Evolutionary conservation across 2,888 invertebrate species (phyloP).

Genomic region (Leucoptera coffeella): DNA sequence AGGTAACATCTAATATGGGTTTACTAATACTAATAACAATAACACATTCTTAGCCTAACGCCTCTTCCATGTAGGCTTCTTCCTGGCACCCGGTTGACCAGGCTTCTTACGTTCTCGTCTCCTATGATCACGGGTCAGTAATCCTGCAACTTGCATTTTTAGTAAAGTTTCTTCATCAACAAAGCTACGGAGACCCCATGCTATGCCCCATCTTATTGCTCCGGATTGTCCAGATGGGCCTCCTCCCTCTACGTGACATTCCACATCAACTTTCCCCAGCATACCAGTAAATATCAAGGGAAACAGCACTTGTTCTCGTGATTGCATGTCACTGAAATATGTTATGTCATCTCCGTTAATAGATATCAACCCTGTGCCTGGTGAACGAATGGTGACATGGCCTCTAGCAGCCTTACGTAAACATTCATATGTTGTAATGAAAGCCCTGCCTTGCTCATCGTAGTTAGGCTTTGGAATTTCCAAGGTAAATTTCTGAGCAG

Average conservation of each 20-base stretch:
- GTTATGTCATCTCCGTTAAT: conserved; percentile 76
- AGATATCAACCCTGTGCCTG: conserved; percentile 76
- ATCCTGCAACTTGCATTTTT: conserved; percentile 84
- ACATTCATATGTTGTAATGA: conserved; percentile 67
- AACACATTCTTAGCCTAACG: conserved; percentile 53
- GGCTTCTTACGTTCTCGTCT: conserved; percentile 85
- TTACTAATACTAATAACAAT: conserved; percentile 3
- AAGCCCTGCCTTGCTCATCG: conserved; percentile 65
- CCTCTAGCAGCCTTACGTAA: conserved; percentile 67
- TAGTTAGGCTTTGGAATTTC: conserved; percentile 63
- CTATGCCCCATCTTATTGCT: conserved; percentile 80
- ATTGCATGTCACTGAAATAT: conserved; percentile 66
- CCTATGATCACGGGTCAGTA: conserved; percentile 75
- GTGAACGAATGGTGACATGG: conserved; percentile 70
- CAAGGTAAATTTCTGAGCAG: conserved; percentile 49
- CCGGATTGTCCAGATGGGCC: conserved; percentile 82
- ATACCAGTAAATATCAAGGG: conserved; percentile 77
- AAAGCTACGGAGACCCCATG: conserved; percentile 79
- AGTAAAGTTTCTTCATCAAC: conserved; percentile 70
- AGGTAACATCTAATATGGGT: no score
- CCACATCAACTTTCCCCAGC: conserved; percentile 75
- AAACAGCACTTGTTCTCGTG: conserved; percentile 79
- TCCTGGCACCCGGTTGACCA: conserved; percentile 85
- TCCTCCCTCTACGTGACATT: conserved; percentile 66
- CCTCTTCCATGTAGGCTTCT: conserved; percentile 89